Evolutionary conservation across 2,888 invertebrate genomes (phyloP), one percentile per base, ranked within the genome.

Genomic region (Gisinianus flammeolus): DNA sequence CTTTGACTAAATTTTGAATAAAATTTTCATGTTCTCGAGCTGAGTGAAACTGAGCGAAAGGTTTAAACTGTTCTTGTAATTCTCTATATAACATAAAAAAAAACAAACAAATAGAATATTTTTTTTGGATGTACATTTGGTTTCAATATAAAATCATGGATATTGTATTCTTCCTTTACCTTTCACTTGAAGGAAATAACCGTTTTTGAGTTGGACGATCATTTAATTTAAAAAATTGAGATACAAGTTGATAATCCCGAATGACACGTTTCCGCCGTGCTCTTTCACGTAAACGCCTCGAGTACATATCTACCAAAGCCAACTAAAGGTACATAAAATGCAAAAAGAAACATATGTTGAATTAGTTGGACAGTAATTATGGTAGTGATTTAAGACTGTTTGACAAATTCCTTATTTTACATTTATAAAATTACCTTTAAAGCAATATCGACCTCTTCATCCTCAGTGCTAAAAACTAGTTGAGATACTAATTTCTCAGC

Each of bases 221-320:
- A 44, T 80, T 80, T 26, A 82, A 82, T 52, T 81, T 83, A 58
- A 95, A 95, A 87, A 95, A 96, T 82, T 94, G 91, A 0, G 94
- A 91, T 2, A 96, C 95, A 24, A 98, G 89, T 85, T 95, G 96
- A 88, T 93, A 97, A 87, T 97, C 96, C 72, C 95, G 89, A 22
- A 95, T 95, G 75, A 97, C 91, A 76, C 95, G 90, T 91, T 97
- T 97, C 87, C 96, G 90, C 83, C 95, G 90, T 64, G 94, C 93
- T 81, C 97, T 90, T 87, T 97, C 97, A 73, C 94, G 89, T 73
- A 96, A 87, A 82, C 94, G 90, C 79, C 94, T 90, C 5, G 93
- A 93, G 86, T 97, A 97, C 89, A 96, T 96, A 86, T 96, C 96
- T 78, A 97, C 94, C 88, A 96, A 94, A 30, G 96, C 93, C 84